Conservation (phyloP, 2,888 invertebrate species). For the Torymus tubicola region DNA sequence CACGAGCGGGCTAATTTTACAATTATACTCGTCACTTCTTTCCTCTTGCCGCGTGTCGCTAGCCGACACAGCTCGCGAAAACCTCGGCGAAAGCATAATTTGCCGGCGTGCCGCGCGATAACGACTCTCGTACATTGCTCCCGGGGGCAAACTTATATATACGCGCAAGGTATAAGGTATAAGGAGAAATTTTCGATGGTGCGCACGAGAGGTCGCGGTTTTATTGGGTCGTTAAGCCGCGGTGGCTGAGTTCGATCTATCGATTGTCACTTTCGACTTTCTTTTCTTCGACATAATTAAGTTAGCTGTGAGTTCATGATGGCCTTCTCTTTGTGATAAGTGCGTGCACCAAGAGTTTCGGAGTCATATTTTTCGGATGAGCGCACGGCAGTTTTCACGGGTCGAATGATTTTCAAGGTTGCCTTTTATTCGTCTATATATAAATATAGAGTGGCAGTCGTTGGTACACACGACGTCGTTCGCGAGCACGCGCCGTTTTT, state of each 20-base stretch:
- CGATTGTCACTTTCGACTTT: conserved; percentile 55
- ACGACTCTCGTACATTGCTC: conserved; percentile 24
- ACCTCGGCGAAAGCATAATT: conserved; percentile 39
- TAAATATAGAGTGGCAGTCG: not conserved
- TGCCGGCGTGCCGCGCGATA: conserved; percentile 9
- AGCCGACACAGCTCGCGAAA: not conserved
- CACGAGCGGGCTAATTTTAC: too few species aligned
- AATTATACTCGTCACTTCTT: not conserved
- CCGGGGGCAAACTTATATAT: not conserved
- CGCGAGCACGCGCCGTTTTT: too few species aligned
- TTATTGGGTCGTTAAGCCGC: conserved; percentile 51
- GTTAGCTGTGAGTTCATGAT: not conserved
- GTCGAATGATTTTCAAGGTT: conserved; percentile 6
- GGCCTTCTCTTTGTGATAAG: conserved; percentile 1
- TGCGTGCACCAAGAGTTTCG: not conserved
- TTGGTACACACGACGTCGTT: too few species aligned
- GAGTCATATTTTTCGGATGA: not conserved
- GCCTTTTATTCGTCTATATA: not conserved
- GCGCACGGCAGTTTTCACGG: not conserved
- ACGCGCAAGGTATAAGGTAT: too few species aligned
- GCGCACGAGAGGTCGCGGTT: conserved; percentile 1
- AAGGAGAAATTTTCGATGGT: conserved; percentile 45
- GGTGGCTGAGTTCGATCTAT: conserved; percentile 26
- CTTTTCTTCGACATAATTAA: conserved; percentile 39
- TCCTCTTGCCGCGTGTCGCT: not conserved